A percentile compares a stretch with the other conserved stretches of the same genome.
phyloP scores from a whole-genome alignment of 2,113 vertebrate species.

The Lucifuga dentata region DNA sequence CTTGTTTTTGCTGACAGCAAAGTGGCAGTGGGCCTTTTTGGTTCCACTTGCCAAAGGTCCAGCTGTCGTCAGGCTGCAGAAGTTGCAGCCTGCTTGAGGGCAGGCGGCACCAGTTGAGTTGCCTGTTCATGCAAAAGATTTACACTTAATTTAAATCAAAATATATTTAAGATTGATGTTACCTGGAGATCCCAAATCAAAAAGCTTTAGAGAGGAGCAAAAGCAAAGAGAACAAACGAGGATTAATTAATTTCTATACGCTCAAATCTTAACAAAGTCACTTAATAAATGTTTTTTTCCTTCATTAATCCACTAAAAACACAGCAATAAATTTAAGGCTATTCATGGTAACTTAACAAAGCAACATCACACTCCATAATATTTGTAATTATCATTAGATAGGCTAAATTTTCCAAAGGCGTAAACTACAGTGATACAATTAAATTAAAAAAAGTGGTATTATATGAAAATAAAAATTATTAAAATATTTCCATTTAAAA shows the following conservation, averaged over 20 bases:
- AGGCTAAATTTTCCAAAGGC: not conserved
- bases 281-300: not conserved
- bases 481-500: too few species aligned
- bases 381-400: not conserved
- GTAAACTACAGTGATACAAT: too few species aligned
- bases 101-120: not conserved
- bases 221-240: not conserved
- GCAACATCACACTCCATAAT: not conserved
- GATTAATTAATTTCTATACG: not conserved
- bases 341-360: not conserved
- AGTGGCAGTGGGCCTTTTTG: not conserved
- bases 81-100: slow-evolving; percentile 32
- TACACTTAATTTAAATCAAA: not conserved
- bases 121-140: not conserved
- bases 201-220: not conserved
- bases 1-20: not conserved
- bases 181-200: not conserved
- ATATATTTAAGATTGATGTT: too few species aligned
- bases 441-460: too few species aligned
- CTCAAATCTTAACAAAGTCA: not conserved
- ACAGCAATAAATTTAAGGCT: not conserved
- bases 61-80: slow-evolving; percentile 20
- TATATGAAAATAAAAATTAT: too few species aligned
- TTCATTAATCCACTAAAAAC: not conserved
- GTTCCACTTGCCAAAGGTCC: not conserved